phyloP scores from a whole-genome alignment of 2,888 invertebrate genomes.

The Pollenia labialis region DNA sequence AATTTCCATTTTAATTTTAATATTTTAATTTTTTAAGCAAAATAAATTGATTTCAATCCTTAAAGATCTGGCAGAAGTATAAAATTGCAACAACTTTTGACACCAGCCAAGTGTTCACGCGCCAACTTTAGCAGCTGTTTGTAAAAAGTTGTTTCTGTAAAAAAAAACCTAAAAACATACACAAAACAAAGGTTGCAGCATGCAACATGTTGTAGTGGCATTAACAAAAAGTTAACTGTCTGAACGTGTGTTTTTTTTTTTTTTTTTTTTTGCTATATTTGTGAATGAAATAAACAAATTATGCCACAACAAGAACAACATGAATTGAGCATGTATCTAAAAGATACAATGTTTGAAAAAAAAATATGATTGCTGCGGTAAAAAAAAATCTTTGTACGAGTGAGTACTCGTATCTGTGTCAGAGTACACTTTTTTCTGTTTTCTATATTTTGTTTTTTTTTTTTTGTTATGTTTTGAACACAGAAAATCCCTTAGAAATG shows the following conservation, averaged over 20 bases:
- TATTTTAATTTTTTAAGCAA: neutral
- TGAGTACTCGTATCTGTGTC: conserved; percentile 53
- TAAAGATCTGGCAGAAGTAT: neutral
- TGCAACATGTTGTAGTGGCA: conserved; percentile 71
- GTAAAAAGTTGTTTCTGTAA: conserved; percentile 42
- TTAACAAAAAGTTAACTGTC: conserved; percentile 9
- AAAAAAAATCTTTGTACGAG: conserved; percentile 11
- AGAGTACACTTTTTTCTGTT: conserved; percentile 59
- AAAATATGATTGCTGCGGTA: conserved; percentile 35
- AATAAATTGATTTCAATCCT: conserved; percentile 34
- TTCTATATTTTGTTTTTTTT: conserved; percentile 8
- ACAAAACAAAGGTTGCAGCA: conserved; percentile 55
- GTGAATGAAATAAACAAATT: conserved; percentile 67
- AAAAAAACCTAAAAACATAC: conserved; percentile 5
- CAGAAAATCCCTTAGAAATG: conserved; percentile 55
- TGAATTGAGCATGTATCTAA: conserved; percentile 30
- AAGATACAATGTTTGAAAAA: conserved; percentile 12
- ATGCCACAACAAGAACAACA: conserved; percentile 33
- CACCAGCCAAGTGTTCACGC: conserved; percentile 70
- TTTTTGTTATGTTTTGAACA: neutral
- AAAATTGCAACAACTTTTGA: conserved; percentile 29
- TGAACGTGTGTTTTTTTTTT: neutral
- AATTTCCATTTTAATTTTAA: too few relatives aligned
- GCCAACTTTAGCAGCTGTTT: conserved; percentile 73
- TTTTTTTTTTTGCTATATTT: neutral